Conservation (phyloP, 2,797 vertebrate species). For the Chelon labrosus region DNA sequence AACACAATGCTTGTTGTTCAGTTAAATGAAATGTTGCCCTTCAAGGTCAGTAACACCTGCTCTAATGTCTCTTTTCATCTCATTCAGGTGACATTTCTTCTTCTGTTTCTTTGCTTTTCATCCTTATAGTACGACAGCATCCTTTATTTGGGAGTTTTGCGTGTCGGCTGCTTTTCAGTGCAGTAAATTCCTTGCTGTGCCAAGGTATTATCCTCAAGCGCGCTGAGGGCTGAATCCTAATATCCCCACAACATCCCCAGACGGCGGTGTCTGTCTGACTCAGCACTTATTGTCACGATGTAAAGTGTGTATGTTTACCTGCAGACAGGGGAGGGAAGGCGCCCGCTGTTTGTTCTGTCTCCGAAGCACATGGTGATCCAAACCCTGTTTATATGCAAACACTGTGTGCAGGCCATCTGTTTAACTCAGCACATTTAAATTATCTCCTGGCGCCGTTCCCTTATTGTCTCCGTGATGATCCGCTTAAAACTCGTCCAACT, state of each 20-base stretch:
- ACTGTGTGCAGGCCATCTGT: constrained; percentile 58
- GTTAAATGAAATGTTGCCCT: background rate
- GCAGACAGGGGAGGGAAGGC: constrained; percentile 33
- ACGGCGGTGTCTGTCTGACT: constrained; percentile 36
- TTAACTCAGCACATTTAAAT: constrained; percentile 49
- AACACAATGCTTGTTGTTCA: too few species aligned
- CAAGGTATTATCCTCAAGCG: constrained; percentile 10
- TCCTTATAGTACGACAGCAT: constrained; percentile 3
- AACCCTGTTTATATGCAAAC: constrained; percentile 63
- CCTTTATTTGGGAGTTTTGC: constrained; percentile 9
- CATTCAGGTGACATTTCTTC: background rate
- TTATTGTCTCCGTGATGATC: constrained; percentile 36
- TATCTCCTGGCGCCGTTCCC: constrained; percentile 40
- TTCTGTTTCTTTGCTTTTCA: background rate
- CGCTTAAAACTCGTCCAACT: constrained; percentile 42
- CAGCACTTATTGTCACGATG: constrained; percentile 41
- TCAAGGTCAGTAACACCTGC: background rate
- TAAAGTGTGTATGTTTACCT: constrained; percentile 53
- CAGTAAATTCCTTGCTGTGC: constrained; percentile 9
- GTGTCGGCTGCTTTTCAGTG: background rate
- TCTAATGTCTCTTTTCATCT: background rate
- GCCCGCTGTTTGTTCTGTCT: constrained; percentile 57
- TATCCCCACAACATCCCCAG: constrained; percentile 29
- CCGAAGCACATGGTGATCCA: constrained; percentile 17
- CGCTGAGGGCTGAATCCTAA: constrained; percentile 24